These are phyloP conservation scores for Aphidoletes aphidimyza DNA, from an alignment of 2,888 invertebrate species.

Conservation along the genomic window DNA sequence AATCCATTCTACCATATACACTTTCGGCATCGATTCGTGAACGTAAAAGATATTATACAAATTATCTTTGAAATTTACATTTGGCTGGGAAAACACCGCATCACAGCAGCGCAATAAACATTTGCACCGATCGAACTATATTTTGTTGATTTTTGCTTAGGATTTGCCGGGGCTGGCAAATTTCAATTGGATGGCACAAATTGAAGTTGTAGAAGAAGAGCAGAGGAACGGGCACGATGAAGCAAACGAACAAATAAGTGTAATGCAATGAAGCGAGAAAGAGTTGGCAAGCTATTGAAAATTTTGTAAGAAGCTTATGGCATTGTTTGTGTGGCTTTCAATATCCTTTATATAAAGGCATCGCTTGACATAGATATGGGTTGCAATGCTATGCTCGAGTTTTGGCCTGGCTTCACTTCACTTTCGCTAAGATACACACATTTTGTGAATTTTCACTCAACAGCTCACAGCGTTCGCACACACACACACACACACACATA, in stretches of 20 bases:
- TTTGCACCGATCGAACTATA: slow-evolving; percentile 34
- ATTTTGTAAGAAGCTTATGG: slow-evolving; percentile 43
- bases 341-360: not conserved
- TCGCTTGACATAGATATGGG: slow-evolving; percentile 14
- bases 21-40: not conserved
- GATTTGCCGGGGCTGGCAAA: not conserved
- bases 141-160: not conserved
- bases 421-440: not conserved
- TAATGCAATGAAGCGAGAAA: not conserved
- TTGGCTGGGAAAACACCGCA: slow-evolving; percentile 20
- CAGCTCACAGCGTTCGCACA: too few species aligned
- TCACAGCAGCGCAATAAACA: not conserved
- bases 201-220: too few species aligned
- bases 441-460: too few species aligned
- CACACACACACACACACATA: not conserved
- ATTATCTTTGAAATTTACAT: slow-evolving; percentile 40
- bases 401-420: too few species aligned
- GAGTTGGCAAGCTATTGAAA: slow-evolving; percentile 29
- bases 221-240: too few species aligned
- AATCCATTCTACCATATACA: not conserved
- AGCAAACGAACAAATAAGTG: not conserved
- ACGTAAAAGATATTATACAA: not conserved
- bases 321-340: slow-evolving; percentile 34
- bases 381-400: not conserved
- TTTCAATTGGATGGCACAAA: too few species aligned